A percentile compares a stretch with the other conserved stretches of the same genome.
Conservation (phyloP, 2,888 invertebrate species). For the Neoscelio sp. region DNA sequence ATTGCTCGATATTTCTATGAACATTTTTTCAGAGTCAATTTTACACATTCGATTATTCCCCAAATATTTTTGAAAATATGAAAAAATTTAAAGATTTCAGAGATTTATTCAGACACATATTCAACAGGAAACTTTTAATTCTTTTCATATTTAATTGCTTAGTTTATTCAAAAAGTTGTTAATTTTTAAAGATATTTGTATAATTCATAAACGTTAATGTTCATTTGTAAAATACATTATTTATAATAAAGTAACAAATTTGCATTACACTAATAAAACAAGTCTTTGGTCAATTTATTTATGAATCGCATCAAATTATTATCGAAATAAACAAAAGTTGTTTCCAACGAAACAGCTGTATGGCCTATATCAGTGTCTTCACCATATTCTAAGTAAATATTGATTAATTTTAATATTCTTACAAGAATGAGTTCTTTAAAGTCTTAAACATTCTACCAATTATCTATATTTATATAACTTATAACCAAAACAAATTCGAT, state of each 20-base stretch:
- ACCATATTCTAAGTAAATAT: not conserved
- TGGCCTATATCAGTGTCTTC: not conserved
- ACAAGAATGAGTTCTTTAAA: slow-evolving; percentile 5
- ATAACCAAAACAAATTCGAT: slow-evolving; percentile 34
- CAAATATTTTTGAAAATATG: no score
- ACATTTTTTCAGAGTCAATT: no score
- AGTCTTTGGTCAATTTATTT: slow-evolving; percentile 10
- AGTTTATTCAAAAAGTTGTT: no score
- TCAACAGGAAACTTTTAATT: no score
- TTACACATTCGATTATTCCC: no score
- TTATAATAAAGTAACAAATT: not conserved
- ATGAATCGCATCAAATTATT: not conserved
- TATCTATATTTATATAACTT: slow-evolving; percentile 26
- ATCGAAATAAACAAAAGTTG: not conserved
- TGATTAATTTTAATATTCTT: slow-evolving; percentile 4
- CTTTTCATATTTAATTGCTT: no score
- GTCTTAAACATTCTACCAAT: slow-evolving; percentile 4
- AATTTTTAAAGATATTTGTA: no score
- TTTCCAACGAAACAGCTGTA: not conserved
- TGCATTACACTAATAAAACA: not conserved
- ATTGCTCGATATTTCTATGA: no score
- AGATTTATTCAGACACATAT: no score
- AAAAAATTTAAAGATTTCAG: no score
- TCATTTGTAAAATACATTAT: slow-evolving; percentile 1
- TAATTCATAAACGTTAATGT: no score